Conservation (phyloP, 2,113 vertebrate genomes). For the Tachycineta bicolor region DNA sequence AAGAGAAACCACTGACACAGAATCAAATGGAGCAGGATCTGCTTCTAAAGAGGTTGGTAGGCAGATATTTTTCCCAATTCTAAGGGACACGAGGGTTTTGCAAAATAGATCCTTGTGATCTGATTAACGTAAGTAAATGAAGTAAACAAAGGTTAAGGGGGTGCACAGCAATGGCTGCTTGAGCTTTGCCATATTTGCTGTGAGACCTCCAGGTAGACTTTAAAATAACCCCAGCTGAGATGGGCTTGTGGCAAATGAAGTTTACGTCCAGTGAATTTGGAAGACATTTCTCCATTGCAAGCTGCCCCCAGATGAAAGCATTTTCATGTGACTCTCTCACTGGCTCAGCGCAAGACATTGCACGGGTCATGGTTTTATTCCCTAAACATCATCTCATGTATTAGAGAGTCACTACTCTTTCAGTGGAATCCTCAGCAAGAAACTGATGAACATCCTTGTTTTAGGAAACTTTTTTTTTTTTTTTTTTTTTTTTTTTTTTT, state of each 20-base stretch:
- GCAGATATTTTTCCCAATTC: background rate
- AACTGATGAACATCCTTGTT: background rate
- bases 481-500: too few species aligned
- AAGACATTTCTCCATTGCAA: background rate
- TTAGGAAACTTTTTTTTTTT: background rate
- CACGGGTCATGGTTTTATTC: background rate
- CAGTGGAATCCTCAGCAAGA: background rate
- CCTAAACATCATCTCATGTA: background rate
- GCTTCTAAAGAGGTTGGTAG: background rate
- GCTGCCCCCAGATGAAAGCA: background rate
- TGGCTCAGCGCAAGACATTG: background rate
- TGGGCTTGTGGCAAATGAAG: rapidly evolving
- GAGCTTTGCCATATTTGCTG: background rate
- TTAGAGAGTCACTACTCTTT: rapidly evolving
- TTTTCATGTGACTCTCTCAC: background rate
- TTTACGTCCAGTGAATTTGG: background rate
- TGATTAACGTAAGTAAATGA: background rate
- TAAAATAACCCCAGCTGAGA: background rate
- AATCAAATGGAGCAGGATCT: background rate
- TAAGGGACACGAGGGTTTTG: background rate
- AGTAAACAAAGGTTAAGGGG: background rate
- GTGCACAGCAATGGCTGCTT: background rate
- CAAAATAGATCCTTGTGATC: background rate
- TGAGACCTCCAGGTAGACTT: background rate
- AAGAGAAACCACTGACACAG: rapidly evolving